A percentile compares a stretch with the other conserved stretches of the same genome.
These are phyloP conservation scores for Sarcophilus harrisii DNA, from an alignment of 2,797 vertebrate species.

Conservation along the genomic window DNA sequence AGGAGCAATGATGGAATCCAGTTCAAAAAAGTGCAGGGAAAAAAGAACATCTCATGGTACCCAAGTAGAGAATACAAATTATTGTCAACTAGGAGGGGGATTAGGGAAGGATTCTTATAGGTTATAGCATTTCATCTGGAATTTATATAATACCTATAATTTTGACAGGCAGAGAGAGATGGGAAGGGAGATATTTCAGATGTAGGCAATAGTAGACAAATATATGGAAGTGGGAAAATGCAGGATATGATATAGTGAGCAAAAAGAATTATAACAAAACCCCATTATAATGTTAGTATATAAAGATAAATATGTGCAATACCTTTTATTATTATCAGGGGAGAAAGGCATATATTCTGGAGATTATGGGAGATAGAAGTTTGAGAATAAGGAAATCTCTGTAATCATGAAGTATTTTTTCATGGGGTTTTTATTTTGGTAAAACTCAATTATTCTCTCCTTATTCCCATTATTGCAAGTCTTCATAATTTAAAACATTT, in stretches of 20 bases:
- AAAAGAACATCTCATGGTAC: neutral
- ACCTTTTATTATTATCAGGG: constrained; percentile 4
- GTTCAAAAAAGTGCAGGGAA: neutral
- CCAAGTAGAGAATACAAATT: neutral
- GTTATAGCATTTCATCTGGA: neutral
- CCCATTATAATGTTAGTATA: constrained; percentile 14
- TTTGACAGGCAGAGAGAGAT: neutral
- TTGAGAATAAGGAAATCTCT: neutral
- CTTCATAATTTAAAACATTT: constrained; percentile 38
- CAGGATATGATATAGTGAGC: neutral
- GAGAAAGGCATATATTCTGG: constrained; percentile 32
- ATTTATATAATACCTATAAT: neutral
- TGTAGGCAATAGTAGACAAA: neutral
- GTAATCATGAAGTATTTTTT: constrained; percentile 21
- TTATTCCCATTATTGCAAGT: constrained; percentile 32
- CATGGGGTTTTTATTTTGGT: constrained; percentile 28
- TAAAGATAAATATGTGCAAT: neutral
- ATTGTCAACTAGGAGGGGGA: neutral
- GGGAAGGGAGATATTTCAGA: neutral
- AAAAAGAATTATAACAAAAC: constrained; percentile 1
- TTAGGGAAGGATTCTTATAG: neutral
- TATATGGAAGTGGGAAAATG: neutral
- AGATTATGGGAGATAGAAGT: neutral
- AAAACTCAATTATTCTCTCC: neutral
- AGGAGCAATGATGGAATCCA: neutral